Conservation (phyloP, 1,140 invertebrate species). For the Ruditapes philippinarum region DNA sequence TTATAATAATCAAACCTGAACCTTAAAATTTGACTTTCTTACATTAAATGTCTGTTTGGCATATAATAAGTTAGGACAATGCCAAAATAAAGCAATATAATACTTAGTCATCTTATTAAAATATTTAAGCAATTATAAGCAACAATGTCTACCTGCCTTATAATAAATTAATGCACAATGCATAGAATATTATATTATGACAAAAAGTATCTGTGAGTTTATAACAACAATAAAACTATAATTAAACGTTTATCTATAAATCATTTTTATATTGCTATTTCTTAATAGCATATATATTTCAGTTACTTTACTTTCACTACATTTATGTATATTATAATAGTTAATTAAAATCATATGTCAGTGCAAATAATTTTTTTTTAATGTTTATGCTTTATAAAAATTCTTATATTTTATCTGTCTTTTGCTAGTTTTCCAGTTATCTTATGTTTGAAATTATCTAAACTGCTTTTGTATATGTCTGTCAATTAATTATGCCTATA, state of each 20-base stretch:
- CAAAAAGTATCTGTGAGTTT: background rate
- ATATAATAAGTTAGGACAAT: background rate
- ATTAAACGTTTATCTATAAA: background rate
- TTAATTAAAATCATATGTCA: background rate
- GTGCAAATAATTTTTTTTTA: background rate
- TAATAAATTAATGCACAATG: no score
- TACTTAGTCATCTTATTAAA: background rate
- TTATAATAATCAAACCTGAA: background rate
- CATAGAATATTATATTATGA: no score
- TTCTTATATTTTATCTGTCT: background rate
- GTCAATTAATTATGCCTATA: no score
- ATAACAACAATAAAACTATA: background rate
- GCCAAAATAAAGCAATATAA: background rate
- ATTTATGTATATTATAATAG: background rate
- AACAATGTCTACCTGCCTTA: background rate
- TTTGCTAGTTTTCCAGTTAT: background rate
- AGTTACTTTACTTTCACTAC: no score
- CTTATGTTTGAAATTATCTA: no score
- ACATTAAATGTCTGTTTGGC: background rate
- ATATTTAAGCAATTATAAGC: background rate
- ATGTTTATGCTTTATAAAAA: background rate
- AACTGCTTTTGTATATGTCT: no score
- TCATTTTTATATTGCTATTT: background rate
- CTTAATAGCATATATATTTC: background rate
- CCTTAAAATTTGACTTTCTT: constrained; percentile 17